Evolutionary conservation across 2,888 invertebrate species (phyloP).

Genomic region (Diarsia dahlii): DNA sequence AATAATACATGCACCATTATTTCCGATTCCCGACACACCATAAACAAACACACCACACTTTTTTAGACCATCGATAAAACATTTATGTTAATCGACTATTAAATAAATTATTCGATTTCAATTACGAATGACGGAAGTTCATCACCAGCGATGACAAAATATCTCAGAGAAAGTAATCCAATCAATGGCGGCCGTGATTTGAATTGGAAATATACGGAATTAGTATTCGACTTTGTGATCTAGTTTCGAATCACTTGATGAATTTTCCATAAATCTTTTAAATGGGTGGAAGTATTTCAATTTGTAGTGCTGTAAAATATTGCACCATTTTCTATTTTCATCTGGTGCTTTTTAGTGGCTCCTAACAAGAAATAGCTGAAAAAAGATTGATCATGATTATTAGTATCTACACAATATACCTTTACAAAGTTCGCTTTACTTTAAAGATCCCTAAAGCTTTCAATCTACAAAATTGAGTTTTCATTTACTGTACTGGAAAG

Average conservation of each 20-base stretch:
- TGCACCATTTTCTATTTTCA: not conserved
- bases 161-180: slow-evolving; percentile 49
- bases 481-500: not conserved
- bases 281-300: not conserved
- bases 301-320: not conserved
- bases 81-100: slow-evolving; percentile 50
- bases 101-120: slow-evolving; percentile 47
- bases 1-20: not conserved
- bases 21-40: slow-evolving; percentile 2
- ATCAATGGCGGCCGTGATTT: slow-evolving; percentile 40
- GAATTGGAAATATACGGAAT: slow-evolving; percentile 51
- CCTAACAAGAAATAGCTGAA: not conserved
- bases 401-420: not conserved
- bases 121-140: slow-evolving; percentile 52
- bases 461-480: not conserved
- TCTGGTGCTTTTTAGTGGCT: not conserved
- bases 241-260: slow-evolving; percentile 39
- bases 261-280: slow-evolving; percentile 34
- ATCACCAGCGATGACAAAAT: slow-evolving; percentile 41
- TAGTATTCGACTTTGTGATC: slow-evolving; percentile 50
- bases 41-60: slow-evolving; percentile 2
- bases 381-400: not conserved
- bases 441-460: no score
- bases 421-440: not conserved
- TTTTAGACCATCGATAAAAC: slow-evolving; percentile 27